These are phyloP conservation scores for Oscheius onirici DNA, from an alignment of 2,888 invertebrate genomes.

Conservation along the genomic window DNA sequence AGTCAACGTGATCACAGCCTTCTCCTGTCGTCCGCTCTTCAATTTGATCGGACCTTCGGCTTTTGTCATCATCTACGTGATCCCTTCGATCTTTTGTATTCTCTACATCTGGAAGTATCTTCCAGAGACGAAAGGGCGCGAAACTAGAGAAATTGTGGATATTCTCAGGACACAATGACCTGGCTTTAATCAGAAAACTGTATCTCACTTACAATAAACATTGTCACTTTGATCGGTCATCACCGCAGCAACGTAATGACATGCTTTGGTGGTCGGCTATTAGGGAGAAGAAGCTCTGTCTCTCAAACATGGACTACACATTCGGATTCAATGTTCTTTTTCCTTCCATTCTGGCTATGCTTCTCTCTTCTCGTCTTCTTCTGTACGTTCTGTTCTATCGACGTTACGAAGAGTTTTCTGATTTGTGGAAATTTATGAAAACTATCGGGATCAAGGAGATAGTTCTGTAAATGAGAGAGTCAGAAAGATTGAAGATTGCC, in stretches of 20 bases:
- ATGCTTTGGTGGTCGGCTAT: neutral
- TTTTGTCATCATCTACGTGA: conserved; percentile 60
- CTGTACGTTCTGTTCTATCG: neutral
- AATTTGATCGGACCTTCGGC: conserved; percentile 28
- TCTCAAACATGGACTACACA: neutral
- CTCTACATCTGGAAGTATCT: conserved; percentile 58
- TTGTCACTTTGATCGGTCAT: neutral
- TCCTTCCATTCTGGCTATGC: neutral
- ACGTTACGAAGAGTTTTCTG: neutral
- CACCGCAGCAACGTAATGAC: neutral
- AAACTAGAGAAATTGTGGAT: conserved; percentile 26
- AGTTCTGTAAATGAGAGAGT: neutral
- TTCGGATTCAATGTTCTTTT: neutral
- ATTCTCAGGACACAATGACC: conserved; percentile 26
- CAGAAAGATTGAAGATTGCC: no score
- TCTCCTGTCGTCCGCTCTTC: conserved; percentile 32
- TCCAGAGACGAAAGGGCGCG: conserved; percentile 55
- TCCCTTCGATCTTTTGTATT: conserved; percentile 58
- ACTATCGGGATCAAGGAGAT: neutral
- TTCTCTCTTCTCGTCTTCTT: neutral
- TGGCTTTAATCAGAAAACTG: neutral
- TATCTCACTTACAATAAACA: neutral
- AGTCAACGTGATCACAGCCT: conserved; percentile 30
- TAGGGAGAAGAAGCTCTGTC: neutral
- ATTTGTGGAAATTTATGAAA: neutral